These are phyloP conservation scores for Rhynchophorus ferrugineus DNA, from an alignment of 1,140 invertebrate species.

Conservation along the genomic window DNA sequence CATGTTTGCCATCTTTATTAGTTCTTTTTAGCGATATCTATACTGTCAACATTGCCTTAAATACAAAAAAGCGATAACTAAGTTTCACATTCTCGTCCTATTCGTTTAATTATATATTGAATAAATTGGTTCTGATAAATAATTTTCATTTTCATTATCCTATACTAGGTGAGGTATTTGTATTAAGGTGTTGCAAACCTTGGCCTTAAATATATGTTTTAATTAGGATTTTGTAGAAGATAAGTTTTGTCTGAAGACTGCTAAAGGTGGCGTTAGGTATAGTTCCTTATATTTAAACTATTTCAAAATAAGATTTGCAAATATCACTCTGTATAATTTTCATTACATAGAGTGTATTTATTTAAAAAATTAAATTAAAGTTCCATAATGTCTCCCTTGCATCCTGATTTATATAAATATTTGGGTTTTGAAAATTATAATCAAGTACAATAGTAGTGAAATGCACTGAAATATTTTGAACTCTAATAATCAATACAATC, in stretches of 20 bases:
- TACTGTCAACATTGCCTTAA: neutral
- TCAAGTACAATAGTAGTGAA: slow-evolving; percentile 1
- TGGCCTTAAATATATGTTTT: neutral
- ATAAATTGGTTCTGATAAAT: no score
- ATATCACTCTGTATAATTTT: neutral
- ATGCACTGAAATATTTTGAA: slow-evolving; percentile 1
- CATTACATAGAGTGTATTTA: neutral
- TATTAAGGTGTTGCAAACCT: no score
- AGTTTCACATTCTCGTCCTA: neutral
- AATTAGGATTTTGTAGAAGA: neutral
- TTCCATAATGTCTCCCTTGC: neutral
- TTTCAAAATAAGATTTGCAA: neutral
- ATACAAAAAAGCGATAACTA: neutral
- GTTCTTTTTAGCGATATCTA: neutral
- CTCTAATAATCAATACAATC: neutral
- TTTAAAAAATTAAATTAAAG: neutral
- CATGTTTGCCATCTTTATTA: neutral
- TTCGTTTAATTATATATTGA: no score
- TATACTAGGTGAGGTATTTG: no score
- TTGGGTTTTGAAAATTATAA: slow-evolving; percentile 2
- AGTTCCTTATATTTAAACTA: neutral
- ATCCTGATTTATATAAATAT: neutral
- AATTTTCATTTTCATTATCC: no score
- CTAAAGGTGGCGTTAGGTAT: neutral
- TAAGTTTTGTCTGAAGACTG: neutral